These are phyloP conservation scores for Ethmia dodecea DNA, from an alignment of 2,888 invertebrate genomes.

Conservation along the genomic window DNA sequence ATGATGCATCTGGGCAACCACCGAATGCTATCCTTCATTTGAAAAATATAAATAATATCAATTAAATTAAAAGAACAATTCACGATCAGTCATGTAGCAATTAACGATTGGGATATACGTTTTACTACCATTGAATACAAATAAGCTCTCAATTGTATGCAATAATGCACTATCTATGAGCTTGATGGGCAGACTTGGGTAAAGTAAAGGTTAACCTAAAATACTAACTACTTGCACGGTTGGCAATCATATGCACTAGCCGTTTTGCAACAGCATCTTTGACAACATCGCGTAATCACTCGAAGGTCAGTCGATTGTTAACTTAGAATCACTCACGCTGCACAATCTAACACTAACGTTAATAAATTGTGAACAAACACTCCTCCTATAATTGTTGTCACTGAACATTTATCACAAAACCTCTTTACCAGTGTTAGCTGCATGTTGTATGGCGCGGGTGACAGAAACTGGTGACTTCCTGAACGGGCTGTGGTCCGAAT, in stretches of 20 bases:
- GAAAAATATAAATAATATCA: too few species aligned
- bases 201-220: conserved; percentile 26
- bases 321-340: conserved; percentile 25
- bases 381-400: neutral
- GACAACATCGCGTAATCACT: conserved; percentile 30
- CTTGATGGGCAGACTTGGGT: too few species aligned
- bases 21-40: too few species aligned
- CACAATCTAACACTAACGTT: conserved; percentile 9
- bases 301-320: conserved; percentile 27
- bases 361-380: neutral
- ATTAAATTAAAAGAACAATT: too few species aligned
- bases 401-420: conserved; percentile 23
- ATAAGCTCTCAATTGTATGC: too few species aligned
- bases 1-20: too few species aligned
- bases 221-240: conserved; percentile 28
- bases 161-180: too few species aligned
- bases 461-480: conserved; percentile 65
- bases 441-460: conserved; percentile 46
- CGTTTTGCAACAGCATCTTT: conserved; percentile 37
- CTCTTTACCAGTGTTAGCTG: conserved; percentile 52
- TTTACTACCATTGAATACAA: too few species aligned
- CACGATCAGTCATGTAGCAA: too few species aligned
- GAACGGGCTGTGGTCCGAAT: conserved; percentile 64
- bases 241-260: conserved; percentile 27
- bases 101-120: too few species aligned